Conservation (phyloP, 2,888 invertebrate species). For the Hirtodrosophila duncani region DNA sequence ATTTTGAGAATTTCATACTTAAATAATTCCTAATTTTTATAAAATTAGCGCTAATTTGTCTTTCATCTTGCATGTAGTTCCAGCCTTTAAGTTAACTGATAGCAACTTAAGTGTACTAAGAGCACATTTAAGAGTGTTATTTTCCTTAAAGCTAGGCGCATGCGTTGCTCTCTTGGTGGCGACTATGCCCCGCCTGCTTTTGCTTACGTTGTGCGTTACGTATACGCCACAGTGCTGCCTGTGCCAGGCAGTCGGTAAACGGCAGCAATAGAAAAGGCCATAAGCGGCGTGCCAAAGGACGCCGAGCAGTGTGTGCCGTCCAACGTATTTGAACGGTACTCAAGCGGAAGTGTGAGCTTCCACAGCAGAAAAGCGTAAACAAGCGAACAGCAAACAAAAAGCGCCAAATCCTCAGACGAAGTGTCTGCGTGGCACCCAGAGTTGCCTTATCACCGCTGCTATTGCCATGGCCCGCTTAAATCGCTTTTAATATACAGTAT, state of each 20-base stretch:
- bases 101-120: slow-evolving; percentile 35
- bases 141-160: slow-evolving; percentile 16
- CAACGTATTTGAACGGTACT: slow-evolving; percentile 43
- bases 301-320: slow-evolving; percentile 44
- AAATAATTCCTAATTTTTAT: no score
- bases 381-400: slow-evolving; percentile 3
- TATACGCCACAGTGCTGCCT: slow-evolving; percentile 23
- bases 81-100: slow-evolving; percentile 16
- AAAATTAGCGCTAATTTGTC: no score
- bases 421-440: no score
- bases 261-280: neutral
- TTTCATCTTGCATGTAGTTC: slow-evolving; percentile 16
- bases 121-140: slow-evolving; percentile 34
- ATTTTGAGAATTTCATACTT: no score
- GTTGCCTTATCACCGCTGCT: no score
- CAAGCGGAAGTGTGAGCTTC: slow-evolving; percentile 50
- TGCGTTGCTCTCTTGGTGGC: slow-evolving; percentile 18
- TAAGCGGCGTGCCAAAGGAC: slow-evolving; percentile 6
- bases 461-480: neutral
- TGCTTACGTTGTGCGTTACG: slow-evolving; percentile 46
- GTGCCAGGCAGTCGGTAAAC: no score
- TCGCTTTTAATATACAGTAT: neutral
- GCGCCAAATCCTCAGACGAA: slow-evolving; percentile 7
- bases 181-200: slow-evolving; percentile 63
- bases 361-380: slow-evolving; percentile 10